phyloP scores from a whole-genome alignment of 2,113 vertebrate genomes.

The Montifringilla adamsi region DNA sequence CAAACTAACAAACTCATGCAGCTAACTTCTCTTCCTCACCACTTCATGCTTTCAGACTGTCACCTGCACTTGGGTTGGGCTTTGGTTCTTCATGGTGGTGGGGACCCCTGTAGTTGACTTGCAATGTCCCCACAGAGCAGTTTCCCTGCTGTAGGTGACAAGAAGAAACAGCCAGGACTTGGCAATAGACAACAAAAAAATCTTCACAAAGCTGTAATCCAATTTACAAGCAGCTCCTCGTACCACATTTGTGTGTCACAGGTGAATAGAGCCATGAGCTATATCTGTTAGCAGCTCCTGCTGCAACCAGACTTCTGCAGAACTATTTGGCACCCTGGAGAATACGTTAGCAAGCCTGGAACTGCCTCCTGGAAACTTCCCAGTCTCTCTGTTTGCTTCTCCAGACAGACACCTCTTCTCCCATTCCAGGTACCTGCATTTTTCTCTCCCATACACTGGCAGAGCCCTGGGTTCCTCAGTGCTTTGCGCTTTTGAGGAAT shows the following conservation, averaged over 20 bases:
- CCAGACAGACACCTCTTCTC: background rate
- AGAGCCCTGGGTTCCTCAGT: background rate
- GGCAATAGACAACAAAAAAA: conserved; percentile 39
- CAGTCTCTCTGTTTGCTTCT: background rate
- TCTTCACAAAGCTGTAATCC: conserved; percentile 24
- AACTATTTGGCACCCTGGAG: conserved; percentile 45
- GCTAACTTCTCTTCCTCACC: background rate
- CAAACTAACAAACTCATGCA: background rate
- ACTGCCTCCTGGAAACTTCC: conserved; percentile 61
- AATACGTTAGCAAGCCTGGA: conserved; percentile 30
- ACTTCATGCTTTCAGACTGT: background rate
- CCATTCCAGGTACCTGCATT: background rate
- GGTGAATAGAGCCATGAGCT: conserved; percentile 58
- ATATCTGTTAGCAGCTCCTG: conserved; percentile 63
- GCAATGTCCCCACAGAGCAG: background rate
- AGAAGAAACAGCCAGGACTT: conserved; percentile 28
- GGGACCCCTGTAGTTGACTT: background rate
- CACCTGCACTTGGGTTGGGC: background rate
- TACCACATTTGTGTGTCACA: background rate
- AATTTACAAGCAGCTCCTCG: conserved; percentile 5
- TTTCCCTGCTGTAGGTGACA: background rate
- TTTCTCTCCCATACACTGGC: background rate
- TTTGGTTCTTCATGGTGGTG: background rate
- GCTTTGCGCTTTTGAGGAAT: conserved; percentile 54
- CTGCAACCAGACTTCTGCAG: conserved; percentile 17